phyloP scores from a whole-genome alignment of 2,113 vertebrate genomes.

The Hippocampus zosterae region DNA sequence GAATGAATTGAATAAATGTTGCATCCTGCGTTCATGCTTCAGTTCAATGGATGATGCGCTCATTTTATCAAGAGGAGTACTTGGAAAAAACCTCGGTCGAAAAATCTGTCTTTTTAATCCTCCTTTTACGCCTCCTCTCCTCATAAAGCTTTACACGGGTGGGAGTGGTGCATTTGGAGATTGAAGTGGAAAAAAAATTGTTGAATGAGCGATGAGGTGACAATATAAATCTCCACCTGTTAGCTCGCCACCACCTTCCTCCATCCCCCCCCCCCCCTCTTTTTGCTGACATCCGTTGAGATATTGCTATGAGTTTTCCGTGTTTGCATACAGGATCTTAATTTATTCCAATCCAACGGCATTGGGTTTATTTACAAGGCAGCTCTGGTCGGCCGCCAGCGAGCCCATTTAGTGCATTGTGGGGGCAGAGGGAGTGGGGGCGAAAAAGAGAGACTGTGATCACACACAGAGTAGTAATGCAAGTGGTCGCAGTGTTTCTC shows the following conservation, averaged over 20 bases:
- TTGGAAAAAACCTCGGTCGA: constrained; percentile 12
- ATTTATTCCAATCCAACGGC: constrained; percentile 73
- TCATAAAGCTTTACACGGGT: constrained; percentile 56
- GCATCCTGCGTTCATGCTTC: background rate
- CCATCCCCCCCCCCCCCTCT: background rate
- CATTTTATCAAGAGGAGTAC: background rate
- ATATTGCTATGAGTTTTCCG: constrained; percentile 66
- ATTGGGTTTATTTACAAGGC: constrained; percentile 72
- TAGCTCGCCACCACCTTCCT: constrained; percentile 19
- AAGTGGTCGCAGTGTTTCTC: constrained; percentile 61
- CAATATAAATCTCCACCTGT: constrained; percentile 56
- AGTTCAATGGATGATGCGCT: too few species aligned
- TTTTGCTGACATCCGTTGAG: constrained; percentile 42
- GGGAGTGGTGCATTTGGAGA: constrained; percentile 61
- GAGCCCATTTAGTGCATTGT: constrained; percentile 73
- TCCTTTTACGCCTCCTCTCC: constrained; percentile 28
- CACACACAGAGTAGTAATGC: constrained; percentile 74
- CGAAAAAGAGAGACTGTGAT: constrained; percentile 54
- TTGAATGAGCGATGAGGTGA: constrained; percentile 62
- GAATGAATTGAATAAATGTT: background rate
- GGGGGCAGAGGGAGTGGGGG: background rate
- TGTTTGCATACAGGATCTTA: constrained; percentile 66
- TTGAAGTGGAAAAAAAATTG: constrained; percentile 62
- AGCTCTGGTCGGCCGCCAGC: constrained; percentile 68
- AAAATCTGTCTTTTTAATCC: constrained; percentile 56